Percentiles rank a stretch among this genome's conserved stretches.
Conservation (phyloP, 1,140 invertebrate species). For the Drosophila teissieri region DNA sequence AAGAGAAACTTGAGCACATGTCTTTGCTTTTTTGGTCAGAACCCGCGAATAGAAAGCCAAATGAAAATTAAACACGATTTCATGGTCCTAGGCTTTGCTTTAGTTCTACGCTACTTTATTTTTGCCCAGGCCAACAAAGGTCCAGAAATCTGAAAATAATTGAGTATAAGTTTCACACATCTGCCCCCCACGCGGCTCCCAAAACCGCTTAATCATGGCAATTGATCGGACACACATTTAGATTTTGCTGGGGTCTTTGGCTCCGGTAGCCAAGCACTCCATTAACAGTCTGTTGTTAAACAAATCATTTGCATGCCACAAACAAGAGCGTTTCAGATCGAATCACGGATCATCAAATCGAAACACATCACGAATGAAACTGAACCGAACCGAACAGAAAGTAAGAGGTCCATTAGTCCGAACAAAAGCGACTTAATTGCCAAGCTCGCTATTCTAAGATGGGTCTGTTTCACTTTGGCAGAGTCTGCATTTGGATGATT, state of each 20-base stretch:
- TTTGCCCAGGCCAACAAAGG: conserved; percentile 36
- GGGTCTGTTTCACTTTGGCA: conserved; percentile 35
- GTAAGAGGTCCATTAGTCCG: conserved; percentile 74
- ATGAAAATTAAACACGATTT: conserved; percentile 76
- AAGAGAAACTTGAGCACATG: conserved; percentile 72
- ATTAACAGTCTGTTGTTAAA: conserved; percentile 42
- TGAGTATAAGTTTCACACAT: conserved; percentile 49
- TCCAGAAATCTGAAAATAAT: conserved; percentile 68
- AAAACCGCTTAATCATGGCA: conserved; percentile 38
- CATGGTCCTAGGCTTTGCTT: conserved; percentile 70
- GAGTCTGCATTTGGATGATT: conserved; percentile 20
- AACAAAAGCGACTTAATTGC: conserved; percentile 80
- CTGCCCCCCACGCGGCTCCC: conserved; percentile 23
- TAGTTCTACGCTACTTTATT: conserved; percentile 80
- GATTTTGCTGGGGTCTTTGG: conserved; percentile 3
- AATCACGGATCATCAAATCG: conserved; percentile 52
- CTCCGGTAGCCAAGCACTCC: conserved; percentile 34
- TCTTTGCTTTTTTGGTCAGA: conserved; percentile 26
- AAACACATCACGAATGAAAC: conserved; percentile 28
- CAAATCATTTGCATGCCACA: conserved; percentile 64
- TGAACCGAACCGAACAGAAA: conserved; percentile 62
- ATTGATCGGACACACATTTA: background rate
- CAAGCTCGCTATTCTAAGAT: conserved; percentile 51
- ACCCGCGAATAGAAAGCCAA: conserved; percentile 67
- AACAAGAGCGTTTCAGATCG: conserved; percentile 43